A percentile compares a stretch with the other conserved stretches of the same genome.
Evolutionary conservation across 2,888 invertebrate species (phyloP).

Genomic region (Drosophila merina): DNA sequence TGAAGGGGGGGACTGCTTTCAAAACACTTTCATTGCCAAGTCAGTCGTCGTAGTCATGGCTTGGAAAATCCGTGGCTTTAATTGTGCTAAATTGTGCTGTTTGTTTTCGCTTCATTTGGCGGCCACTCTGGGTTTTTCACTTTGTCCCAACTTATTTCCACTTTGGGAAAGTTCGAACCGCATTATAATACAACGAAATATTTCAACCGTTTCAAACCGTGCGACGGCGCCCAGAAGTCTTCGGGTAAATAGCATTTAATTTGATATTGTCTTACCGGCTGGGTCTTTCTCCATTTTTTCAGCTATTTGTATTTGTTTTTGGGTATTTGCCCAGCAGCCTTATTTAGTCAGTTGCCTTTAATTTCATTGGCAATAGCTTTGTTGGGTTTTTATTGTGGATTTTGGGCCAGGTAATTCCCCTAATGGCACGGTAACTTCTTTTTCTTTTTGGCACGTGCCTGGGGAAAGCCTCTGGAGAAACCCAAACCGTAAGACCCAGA

Average conservation of each 20-base stretch:
- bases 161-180: slow-evolving; percentile 38
- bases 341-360: slow-evolving; percentile 55
- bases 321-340: slow-evolving; percentile 19
- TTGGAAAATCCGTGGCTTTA: slow-evolving; percentile 68
- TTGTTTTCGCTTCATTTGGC: slow-evolving; percentile 56
- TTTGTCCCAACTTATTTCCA: slow-evolving; percentile 43
- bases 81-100: slow-evolving; percentile 65
- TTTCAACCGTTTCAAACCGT: too few relatives aligned
- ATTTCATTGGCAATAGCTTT: slow-evolving; percentile 18
- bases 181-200: background rate
- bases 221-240: slow-evolving; percentile 38
- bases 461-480: background rate
- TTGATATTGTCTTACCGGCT: slow-evolving; percentile 34
- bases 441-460: slow-evolving; percentile 29
- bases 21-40: slow-evolving; percentile 67
- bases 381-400: slow-evolving; percentile 30
- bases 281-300: slow-evolving; percentile 3
- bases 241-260: slow-evolving; percentile 33
- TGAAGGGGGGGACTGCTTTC: slow-evolving; percentile 33
- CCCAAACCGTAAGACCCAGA: too few relatives aligned
- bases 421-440: slow-evolving; percentile 56
- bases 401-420: slow-evolving; percentile 50
- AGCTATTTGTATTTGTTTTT: slow-evolving; percentile 29
- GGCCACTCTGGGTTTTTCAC: slow-evolving; percentile 40
- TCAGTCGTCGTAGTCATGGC: slow-evolving; percentile 32